Base-by-base conservation (phyloP, 2,888 invertebrate species). In the Ochropacha duplaris region DNA sequence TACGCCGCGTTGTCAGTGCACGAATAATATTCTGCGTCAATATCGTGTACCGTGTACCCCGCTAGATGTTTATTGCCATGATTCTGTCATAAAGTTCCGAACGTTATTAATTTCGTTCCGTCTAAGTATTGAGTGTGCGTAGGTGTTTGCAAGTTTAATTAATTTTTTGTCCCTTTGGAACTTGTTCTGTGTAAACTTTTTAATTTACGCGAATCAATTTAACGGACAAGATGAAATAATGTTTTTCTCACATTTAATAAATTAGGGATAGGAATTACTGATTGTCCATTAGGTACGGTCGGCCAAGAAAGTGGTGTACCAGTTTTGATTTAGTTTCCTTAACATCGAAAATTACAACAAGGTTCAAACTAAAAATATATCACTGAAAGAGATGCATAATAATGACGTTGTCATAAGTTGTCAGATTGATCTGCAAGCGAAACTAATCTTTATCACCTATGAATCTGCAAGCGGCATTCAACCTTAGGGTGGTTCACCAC, bases 1-100 rank as follows among this genome's bases (percentile, higher is more conserved):
- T 82, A 78, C 80, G 75, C 76, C 67, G 72, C 74, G 73, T 71
- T 75, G 72, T 75, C 69, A 71, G 71, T 76, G 75, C 71, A 69
- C 69, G 72, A 75, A 76, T 75, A 74, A 79, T 76, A 74, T 76
- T 79, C 70, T 69, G 68, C 64, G 68, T 67, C 70, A 71, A 71
- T 71, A 71, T 70, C 65, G 56, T 56, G 59, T 55, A 61, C 54
- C n/a, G n/a, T n/a, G n/a, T n/a, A n/a, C n/a, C n/a, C 31, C 52
- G 12, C 31, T 22, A 34, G 44, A 34, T 52, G 34, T 52, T 52
- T 24, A 52, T 52, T 22, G 34, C 52, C 31, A 34, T 31, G 31
- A 31, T 31, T 52, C 52, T 52, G 52, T 52, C 52, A 52, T n/a
- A 31, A 52, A 52, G 52, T 52, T 52, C 28, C 31, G 11, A 19